phyloP scores from a whole-genome alignment of 2,797 vertebrate species.

The Xyrichtys novacula region DNA sequence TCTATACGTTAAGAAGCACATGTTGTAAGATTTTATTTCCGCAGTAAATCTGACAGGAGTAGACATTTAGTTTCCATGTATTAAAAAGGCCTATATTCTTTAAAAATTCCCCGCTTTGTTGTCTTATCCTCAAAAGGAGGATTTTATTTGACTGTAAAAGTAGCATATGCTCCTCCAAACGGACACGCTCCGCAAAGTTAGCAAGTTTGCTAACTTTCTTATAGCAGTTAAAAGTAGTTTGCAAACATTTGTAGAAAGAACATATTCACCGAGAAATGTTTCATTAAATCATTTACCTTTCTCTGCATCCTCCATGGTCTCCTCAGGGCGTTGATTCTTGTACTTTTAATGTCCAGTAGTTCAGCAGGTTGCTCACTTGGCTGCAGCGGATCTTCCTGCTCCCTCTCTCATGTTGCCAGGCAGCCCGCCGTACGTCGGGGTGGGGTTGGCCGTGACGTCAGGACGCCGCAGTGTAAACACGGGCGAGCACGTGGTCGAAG shows the following conservation, averaged over 20 bases:
- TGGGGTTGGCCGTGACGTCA: slow-evolving; percentile 80
- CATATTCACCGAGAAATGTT: background rate
- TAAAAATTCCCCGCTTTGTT: background rate
- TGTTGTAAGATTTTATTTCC: slow-evolving; percentile 34
- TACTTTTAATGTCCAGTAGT: slow-evolving; percentile 36
- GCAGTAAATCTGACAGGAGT: background rate
- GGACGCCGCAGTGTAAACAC: slow-evolving; percentile 82
- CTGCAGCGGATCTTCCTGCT: slow-evolving; percentile 67
- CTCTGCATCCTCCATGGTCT: slow-evolving; percentile 80
- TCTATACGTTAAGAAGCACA: background rate
- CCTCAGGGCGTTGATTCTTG: slow-evolving; percentile 23
- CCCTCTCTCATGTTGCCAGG: slow-evolving; percentile 73
- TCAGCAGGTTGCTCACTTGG: slow-evolving; percentile 56
- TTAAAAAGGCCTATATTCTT: rapidly evolving
- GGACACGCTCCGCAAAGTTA: slow-evolving; percentile 39
- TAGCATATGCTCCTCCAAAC: slow-evolving; percentile 64
- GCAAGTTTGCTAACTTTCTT: slow-evolving; percentile 70
- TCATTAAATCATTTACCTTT: slow-evolving; percentile 73
- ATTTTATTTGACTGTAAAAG: slow-evolving; percentile 3
- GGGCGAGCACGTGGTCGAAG: slow-evolving; percentile 77
- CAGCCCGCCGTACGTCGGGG: slow-evolving; percentile 72
- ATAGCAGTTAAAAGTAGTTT: slow-evolving; percentile 24
- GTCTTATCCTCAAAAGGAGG: background rate
- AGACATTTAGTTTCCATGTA: background rate
- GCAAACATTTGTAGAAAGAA: background rate